These are phyloP conservation scores for Porites divaricata DNA, from an alignment of 92 coral and sea anemone genomes.

Conservation along the genomic window DNA sequence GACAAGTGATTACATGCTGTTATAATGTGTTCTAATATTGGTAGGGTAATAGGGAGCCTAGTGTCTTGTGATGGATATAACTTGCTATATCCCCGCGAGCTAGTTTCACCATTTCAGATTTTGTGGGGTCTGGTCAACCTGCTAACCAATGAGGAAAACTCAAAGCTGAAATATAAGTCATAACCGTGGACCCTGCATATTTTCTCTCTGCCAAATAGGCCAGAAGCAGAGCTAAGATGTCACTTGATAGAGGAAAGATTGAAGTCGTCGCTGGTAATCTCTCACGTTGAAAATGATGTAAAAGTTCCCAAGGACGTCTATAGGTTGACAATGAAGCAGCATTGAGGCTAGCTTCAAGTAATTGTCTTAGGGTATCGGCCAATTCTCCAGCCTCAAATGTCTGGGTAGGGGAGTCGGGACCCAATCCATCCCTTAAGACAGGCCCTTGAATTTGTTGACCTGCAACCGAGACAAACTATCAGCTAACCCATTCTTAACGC, in stretches of 20 bases:
- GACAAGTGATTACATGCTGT: conserved; percentile 2
- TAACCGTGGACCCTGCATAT: conserved; percentile 34
- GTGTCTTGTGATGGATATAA: no score
- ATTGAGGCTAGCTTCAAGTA: conserved; percentile 18
- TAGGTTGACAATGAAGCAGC: conserved; percentile 12
- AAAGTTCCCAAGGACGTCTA: conserved; percentile 39
- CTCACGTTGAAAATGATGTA: no score
- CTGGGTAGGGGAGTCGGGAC: conserved; percentile 30
- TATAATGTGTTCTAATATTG: conserved; percentile 38
- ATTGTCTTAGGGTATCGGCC: conserved; percentile 23
- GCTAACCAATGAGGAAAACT: conserved; percentile 48
- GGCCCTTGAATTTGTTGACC: conserved; percentile 37
- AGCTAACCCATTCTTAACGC: not conserved
- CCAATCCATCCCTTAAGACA: conserved; percentile 10
- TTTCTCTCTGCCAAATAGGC: conserved; percentile 31
- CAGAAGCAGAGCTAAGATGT: conserved; percentile 29
- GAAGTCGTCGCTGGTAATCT: no score
- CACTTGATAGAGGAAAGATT: no score
- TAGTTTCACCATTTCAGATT: conserved; percentile 4
- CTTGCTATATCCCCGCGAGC: conserved; percentile 20
- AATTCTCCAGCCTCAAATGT: conserved; percentile 45
- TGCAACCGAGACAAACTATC: no score
- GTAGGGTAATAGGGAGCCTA: conserved; percentile 55
- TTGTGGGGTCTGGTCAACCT: conserved; percentile 39
- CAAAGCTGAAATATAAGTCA: conserved; percentile 42